A percentile compares a stretch with the other conserved stretches of the same genome.
Evolutionary conservation across 2,797 vertebrate species (phyloP).

Genomic region (Galagoides demidoff): DNA sequence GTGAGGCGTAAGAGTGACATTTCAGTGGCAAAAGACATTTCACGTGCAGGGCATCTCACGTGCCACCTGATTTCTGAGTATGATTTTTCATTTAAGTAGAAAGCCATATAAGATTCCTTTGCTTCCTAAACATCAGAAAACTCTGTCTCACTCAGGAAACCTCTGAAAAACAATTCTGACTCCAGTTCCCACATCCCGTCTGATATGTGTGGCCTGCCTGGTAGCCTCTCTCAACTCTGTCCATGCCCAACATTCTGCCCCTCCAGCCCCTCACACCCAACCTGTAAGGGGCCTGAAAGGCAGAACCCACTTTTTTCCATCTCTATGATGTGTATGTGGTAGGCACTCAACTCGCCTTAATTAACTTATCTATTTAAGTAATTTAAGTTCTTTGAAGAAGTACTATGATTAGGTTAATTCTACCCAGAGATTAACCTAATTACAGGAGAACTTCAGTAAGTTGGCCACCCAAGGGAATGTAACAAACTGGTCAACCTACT

Average conservation of each 20-base stretch:
- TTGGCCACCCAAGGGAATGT: too few relatives aligned
- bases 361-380: neutral
- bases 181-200: neutral
- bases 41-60: neutral
- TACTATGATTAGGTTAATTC: neutral
- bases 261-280: neutral
- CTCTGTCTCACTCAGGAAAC: neutral
- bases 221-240: neutral
- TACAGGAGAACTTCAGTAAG: neutral
- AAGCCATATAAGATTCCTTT: constrained; percentile 2
- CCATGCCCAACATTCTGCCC: neutral
- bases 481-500: too few relatives aligned
- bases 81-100: constrained; percentile 21
- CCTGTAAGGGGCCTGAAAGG: neutral
- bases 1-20: neutral
- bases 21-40: neutral
- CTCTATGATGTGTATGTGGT: neutral
- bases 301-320: neutral
- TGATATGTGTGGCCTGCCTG: neutral
- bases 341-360: neutral
- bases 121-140: neutral
- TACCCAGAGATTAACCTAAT: neutral
- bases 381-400: neutral
- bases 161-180: neutral
- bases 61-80: neutral